These are phyloP conservation scores for Venustaconcha ellipsiformis DNA, from an alignment of 1,140 invertebrate genomes.

Conservation along the genomic window DNA sequence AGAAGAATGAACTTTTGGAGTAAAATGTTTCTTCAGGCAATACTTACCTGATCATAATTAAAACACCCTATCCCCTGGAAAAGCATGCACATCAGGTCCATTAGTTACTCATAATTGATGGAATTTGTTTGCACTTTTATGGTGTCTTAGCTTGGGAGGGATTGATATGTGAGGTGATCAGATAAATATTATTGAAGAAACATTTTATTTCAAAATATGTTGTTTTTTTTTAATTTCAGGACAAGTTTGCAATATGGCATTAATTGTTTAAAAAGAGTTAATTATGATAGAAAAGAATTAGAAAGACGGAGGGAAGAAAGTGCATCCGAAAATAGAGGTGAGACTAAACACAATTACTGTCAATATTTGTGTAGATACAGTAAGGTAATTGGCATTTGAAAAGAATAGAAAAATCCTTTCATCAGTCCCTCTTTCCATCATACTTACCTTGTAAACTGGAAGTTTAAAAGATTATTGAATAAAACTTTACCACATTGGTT, in stretches of 20 bases:
- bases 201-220: no score
- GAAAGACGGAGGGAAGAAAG: slow-evolving; percentile 87
- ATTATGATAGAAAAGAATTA: slow-evolving; percentile 95
- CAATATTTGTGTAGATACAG: neutral
- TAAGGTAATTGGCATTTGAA: neutral
- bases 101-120: neutral
- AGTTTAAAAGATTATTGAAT: no score
- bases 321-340: slow-evolving; percentile 83
- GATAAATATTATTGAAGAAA: no score
- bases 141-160: no score
- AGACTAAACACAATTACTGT: slow-evolving; percentile 4
- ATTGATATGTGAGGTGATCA: neutral
- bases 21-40: no score
- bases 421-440: no score
- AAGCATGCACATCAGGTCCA: neutral
- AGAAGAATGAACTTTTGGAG: no score
- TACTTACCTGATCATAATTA: neutral
- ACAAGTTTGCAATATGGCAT: slow-evolving; percentile 99
- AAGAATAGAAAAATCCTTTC: no score
- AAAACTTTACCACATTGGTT: no score
- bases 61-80: neutral
- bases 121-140: no score
- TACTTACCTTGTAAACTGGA: no score
- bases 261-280: slow-evolving; percentile 96
- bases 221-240: slow-evolving; percentile 73